phyloP scores from a whole-genome alignment of 2,888 invertebrate genomes.

The Coremacera marginata region DNA sequence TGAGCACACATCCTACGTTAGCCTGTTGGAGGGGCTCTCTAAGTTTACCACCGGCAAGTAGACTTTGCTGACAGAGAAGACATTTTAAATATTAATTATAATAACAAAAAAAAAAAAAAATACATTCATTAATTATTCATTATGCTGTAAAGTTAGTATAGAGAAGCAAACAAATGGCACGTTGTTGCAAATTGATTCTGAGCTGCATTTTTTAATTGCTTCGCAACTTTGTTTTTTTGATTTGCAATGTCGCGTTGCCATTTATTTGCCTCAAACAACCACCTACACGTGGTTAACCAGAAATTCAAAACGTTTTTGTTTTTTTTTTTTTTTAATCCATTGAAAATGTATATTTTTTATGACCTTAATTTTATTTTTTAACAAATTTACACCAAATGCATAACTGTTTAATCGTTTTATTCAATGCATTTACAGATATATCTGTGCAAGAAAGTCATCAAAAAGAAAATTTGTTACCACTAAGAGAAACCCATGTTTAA shows the following conservation, averaged over 20 bases:
- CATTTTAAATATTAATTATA: not conserved
- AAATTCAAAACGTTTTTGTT: not conserved
- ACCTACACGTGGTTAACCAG: not conserved
- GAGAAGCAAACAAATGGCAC: not conserved
- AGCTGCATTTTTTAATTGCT: not conserved
- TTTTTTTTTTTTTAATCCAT: not conserved
- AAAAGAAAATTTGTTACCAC: not conserved
- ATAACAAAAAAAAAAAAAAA: not conserved
- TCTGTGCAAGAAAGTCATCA: not conserved
- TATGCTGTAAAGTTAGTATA: constrained; percentile 16
- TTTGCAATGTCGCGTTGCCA: too few species aligned
- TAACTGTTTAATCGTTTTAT: not conserved
- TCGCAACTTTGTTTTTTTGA: not conserved
- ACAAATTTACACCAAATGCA: not conserved
- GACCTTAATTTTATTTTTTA: not conserved
- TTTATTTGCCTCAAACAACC: too few species aligned
- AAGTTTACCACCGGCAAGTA: constrained; percentile 81
- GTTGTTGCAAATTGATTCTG: not conserved
- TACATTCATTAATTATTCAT: not conserved
- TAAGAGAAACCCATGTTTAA: constrained; percentile 8
- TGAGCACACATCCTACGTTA: constrained; percentile 93
- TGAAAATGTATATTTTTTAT: not conserved
- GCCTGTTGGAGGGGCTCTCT: constrained; percentile 83
- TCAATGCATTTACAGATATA: constrained; percentile 12
- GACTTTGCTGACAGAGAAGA: constrained; percentile 20